A percentile compares a stretch with the other conserved stretches of the same genome.
Evolutionary conservation across 2,797 vertebrate genomes (phyloP).

Genomic region (Labeo calbasu): DNA sequence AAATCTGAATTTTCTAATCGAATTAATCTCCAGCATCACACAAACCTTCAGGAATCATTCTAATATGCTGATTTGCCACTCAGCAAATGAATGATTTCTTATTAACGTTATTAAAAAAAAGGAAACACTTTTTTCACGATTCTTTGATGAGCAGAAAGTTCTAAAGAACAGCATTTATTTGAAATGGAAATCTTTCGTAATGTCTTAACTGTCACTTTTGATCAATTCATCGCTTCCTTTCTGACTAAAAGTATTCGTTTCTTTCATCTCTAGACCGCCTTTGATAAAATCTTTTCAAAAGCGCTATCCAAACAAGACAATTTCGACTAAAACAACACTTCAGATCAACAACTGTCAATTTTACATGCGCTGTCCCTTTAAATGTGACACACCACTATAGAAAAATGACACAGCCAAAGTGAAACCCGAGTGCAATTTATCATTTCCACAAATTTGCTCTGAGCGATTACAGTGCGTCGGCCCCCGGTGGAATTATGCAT

Average conservation of each 20-base stretch:
- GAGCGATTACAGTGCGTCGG: constrained; percentile 36
- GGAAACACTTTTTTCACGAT: neutral
- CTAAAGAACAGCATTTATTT: neutral
- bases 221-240: neutral
- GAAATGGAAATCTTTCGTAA: neutral
- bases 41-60: neutral
- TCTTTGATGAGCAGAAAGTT: neutral
- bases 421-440: constrained; percentile 46
- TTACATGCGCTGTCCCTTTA: constrained; percentile 3
- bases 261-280: neutral
- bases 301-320: neutral
- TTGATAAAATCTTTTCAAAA: neutral
- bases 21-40: neutral
- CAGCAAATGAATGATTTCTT: neutral
- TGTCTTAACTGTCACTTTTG: neutral
- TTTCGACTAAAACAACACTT: neutral
- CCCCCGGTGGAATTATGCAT: constrained; percentile 45
- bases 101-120: neutral
- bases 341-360: neutral
- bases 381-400: constrained; percentile 13
- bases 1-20: neutral
- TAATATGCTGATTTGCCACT: neutral
- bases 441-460: constrained; percentile 48
- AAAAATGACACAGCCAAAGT: constrained; percentile 40
- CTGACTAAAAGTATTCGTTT: neutral